Percentiles rank a stretch among this genome's conserved stretches.
These are phyloP conservation scores for Cavia aperea DNA, from an alignment of 2,113 vertebrate genomes.

Conservation along the genomic window DNA sequence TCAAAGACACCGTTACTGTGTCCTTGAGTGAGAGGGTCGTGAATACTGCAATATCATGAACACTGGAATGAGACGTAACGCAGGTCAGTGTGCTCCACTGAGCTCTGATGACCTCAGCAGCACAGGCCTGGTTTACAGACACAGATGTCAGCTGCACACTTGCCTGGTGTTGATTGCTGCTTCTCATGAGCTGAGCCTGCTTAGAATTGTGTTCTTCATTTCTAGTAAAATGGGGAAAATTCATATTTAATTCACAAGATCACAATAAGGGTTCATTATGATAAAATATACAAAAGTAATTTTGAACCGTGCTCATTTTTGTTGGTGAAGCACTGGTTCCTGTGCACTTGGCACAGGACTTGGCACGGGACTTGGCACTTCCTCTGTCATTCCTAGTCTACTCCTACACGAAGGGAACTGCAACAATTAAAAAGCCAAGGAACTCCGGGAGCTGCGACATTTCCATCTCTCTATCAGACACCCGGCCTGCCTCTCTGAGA, in stretches of 20 bases:
- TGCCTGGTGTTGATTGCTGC: not conserved
- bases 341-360: fast-evolving
- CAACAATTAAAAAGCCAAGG: not conserved
- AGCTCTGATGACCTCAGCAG: fast-evolving
- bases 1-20: not conserved
- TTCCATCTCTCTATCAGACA: not conserved
- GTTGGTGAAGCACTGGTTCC: not conserved
- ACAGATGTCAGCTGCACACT: not conserved
- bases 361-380: not conserved
- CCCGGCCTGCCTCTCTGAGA: not conserved
- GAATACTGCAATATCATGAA: no score
- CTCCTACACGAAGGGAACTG: not conserved
- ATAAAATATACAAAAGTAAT: not conserved
- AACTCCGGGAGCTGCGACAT: not conserved
- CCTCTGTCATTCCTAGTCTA: not conserved
- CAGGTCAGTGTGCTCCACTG: no score
- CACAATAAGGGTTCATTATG: not conserved
- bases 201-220: not conserved
- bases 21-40: not conserved
- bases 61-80: not conserved
- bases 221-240: not conserved
- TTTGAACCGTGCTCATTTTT: not conserved
- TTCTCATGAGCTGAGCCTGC: not conserved
- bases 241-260: not conserved
- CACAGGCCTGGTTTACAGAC: fast-evolving